Conservation (phyloP, 2,113 vertebrate genomes). For the Limanda limanda region DNA sequence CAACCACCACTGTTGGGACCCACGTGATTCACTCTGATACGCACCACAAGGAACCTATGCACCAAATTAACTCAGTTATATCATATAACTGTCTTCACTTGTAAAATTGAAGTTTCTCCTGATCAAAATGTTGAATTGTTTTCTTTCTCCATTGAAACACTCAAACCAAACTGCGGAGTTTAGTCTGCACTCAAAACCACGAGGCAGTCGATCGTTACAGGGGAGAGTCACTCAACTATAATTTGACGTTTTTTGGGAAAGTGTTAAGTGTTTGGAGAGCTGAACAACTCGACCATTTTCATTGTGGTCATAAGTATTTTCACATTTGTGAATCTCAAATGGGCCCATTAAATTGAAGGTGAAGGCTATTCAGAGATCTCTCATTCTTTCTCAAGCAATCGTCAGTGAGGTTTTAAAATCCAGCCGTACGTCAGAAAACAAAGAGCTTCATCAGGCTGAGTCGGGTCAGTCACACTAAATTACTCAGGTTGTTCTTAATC, state of each 20-base stretch:
- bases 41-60: no score
- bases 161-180: neutral
- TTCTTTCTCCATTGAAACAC: no score
- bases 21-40: no score
- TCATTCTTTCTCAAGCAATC: neutral
- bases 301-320: constrained; percentile 40
- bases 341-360: constrained; percentile 1
- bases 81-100: no score
- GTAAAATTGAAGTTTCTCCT: no score
- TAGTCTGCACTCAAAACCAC: neutral
- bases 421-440: neutral
- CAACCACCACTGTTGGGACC: no score
- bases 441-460: neutral
- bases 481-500: neutral
- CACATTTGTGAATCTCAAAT: constrained; percentile 19
- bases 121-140: no score
- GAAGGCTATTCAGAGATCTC: neutral
- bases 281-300: neutral
- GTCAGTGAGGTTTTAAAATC: neutral
- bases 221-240: constrained; percentile 14
- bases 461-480: neutral
- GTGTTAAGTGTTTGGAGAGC: constrained; percentile 13
- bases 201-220: neutral
- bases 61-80: no score
- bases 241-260: constrained; percentile 16